A percentile compares a stretch with the other conserved stretches of the same genome.
Evolutionary conservation across 2,888 invertebrate species (phyloP).

Genomic region (Lordiphosa fenestrarum): DNA sequence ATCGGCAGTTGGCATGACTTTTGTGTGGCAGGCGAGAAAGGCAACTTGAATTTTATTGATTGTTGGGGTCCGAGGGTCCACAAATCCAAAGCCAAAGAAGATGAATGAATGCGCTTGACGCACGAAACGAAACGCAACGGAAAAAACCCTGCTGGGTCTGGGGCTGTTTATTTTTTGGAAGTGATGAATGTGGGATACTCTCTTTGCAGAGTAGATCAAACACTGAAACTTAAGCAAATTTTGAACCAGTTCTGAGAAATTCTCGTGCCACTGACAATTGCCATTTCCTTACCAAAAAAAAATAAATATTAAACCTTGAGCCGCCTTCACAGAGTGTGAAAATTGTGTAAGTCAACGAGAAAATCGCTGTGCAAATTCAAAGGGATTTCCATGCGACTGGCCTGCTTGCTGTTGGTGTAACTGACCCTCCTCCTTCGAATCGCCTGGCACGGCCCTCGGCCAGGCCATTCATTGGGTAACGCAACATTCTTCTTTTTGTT

Average conservation of each 20-base stretch:
- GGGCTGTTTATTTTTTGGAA: constrained; percentile 5
- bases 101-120: constrained; percentile 68
- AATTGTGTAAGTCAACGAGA: constrained; percentile 30
- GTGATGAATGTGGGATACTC: constrained; percentile 11
- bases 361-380: constrained; percentile 44
- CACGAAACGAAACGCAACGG: constrained; percentile 37
- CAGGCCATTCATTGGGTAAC: too few species aligned
- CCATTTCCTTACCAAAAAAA: too few species aligned
- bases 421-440: constrained; percentile 1
- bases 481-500: constrained; percentile 2
- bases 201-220: constrained; percentile 9
- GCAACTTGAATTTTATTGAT: constrained; percentile 74
- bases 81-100: constrained; percentile 65
- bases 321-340: constrained; percentile 37
- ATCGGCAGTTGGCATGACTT: constrained; percentile 62
- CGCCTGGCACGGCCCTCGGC: too few species aligned
- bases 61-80: constrained; percentile 43
- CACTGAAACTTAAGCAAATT: background rate
- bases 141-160: background rate
- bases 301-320: background rate
- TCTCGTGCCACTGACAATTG: too few species aligned
- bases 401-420: constrained; percentile 15
- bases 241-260: background rate
- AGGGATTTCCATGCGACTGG: constrained; percentile 69
- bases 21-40: constrained; percentile 52